These are phyloP conservation scores for Dendroctonus valens DNA, from an alignment of 1,140 invertebrate species.

Conservation along the genomic window DNA sequence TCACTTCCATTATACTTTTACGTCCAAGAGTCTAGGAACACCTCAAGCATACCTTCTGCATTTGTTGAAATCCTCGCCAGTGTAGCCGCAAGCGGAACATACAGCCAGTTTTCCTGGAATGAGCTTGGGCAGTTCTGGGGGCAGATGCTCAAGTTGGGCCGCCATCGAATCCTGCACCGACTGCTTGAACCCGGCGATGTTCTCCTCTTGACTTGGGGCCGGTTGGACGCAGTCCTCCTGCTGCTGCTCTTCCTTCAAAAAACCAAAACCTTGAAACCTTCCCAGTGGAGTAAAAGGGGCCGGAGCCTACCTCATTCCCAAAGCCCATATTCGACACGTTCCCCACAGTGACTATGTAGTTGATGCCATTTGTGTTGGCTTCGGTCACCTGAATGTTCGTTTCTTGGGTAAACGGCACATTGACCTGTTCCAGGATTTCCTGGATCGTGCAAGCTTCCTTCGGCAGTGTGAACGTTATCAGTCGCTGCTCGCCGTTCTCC, in stretches of 20 bases:
- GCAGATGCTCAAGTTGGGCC: conserved; percentile 25
- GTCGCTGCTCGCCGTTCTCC: conserved; percentile 69
- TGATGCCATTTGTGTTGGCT: conserved; percentile 67
- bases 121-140: conserved; percentile 54
- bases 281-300: neutral
- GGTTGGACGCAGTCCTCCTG: neutral
- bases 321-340: conserved; percentile 38
- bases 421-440: conserved; percentile 73
- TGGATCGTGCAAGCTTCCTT: conserved; percentile 76
- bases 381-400: conserved; percentile 69
- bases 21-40: neutral
- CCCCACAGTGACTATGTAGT: conserved; percentile 72
- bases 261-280: neutral
- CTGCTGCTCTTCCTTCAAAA: conserved; percentile 21
- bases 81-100: conserved; percentile 69
- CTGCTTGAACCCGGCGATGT: neutral
- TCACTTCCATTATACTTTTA: neutral
- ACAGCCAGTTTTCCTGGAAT: conserved; percentile 69
- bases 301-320: conserved; percentile 15
- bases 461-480: conserved; percentile 75
- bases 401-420: conserved; percentile 61
- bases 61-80: conserved; percentile 67
- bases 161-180: neutral
- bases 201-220: neutral
- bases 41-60: conserved; percentile 56